Percentiles rank a stretch among this genome's conserved stretches.
phyloP scores from a whole-genome alignment of 2,113 vertebrate genomes.

The Vombatus ursinus region DNA sequence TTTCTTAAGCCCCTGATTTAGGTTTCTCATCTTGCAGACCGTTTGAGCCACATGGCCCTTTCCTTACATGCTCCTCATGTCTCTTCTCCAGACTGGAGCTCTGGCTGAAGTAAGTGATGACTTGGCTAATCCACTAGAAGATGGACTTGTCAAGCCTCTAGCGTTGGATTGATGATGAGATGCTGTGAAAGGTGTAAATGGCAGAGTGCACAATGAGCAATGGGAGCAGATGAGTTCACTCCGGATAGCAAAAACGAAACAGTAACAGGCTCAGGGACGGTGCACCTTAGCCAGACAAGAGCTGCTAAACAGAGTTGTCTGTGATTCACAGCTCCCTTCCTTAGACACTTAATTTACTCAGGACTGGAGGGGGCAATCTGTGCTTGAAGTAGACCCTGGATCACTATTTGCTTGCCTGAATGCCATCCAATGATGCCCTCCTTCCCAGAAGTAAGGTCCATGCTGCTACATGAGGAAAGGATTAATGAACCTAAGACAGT shows the following conservation, averaged over 20 bases:
- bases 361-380: background rate
- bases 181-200: rapidly evolving
- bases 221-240: background rate
- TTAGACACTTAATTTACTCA: background rate
- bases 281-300: background rate
- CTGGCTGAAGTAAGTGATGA: too few species aligned
- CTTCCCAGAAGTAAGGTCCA: background rate
- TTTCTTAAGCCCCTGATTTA: background rate
- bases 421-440: background rate
- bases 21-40: rapidly evolving
- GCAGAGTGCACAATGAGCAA: background rate
- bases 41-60: background rate
- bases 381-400: background rate
- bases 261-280: rapidly evolving
- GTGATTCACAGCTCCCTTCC: background rate
- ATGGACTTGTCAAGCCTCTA: background rate
- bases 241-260: too few species aligned
- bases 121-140: background rate
- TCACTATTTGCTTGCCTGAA: background rate
- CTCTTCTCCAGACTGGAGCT: background rate
- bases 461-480: background rate
- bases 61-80: too few species aligned
- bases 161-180: background rate
- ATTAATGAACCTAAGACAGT: background rate
- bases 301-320: background rate